These are phyloP conservation scores for Limosa lapponica DNA, from an alignment of 2,797 vertebrate genomes.

Conservation along the genomic window DNA sequence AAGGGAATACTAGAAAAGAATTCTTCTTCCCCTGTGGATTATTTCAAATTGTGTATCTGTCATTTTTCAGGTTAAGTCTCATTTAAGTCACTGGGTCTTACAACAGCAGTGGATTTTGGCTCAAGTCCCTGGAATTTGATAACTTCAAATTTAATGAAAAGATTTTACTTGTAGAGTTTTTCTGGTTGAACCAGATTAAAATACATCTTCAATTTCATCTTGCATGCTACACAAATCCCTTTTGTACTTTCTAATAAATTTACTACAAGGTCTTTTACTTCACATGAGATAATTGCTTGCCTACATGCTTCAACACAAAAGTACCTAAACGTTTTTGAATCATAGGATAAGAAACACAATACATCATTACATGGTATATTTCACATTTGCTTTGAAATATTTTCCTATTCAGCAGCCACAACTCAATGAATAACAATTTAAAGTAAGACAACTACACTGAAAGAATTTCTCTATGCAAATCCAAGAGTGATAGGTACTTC, in stretches of 20 bases:
- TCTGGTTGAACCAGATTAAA: neutral
- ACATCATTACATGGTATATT: neutral
- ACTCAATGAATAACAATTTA: neutral
- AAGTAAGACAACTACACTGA: neutral
- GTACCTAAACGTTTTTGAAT: neutral
- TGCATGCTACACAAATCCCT: neutral
- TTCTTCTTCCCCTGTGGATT: neutral
- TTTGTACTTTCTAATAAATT: neutral
- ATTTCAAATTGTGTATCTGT: neutral
- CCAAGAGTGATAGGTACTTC: neutral
- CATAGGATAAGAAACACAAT: neutral
- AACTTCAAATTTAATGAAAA: conserved; percentile 17
- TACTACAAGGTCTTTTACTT: neutral
- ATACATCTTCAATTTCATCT: conserved; percentile 4
- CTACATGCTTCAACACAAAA: neutral
- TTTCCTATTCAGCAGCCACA: neutral
- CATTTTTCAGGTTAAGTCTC: neutral
- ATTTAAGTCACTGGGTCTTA: neutral
- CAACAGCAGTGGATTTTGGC: neutral
- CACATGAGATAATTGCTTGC: neutral
- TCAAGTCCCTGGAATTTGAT: neutral
- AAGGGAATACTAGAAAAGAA: neutral
- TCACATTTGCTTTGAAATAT: neutral
- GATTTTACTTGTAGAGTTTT: neutral
- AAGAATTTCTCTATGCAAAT: neutral